These are phyloP conservation scores for Cataglyphis rosenhaueri DNA, from an alignment of 2,888 invertebrate genomes.

Conservation along the genomic window DNA sequence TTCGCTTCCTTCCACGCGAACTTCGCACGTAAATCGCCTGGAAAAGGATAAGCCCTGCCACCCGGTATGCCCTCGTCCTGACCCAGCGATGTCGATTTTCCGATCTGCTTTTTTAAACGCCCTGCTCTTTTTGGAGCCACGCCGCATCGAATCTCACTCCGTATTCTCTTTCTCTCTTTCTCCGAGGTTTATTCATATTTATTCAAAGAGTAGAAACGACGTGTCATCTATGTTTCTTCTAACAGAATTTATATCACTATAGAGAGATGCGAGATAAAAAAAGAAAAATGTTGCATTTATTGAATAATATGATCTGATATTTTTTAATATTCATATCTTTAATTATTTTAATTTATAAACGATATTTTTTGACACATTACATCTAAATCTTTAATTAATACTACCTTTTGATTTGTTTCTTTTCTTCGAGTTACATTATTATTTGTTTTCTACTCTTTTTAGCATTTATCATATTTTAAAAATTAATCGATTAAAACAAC, in stretches of 20 bases:
- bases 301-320: neutral
- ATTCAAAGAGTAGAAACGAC: neutral
- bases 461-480: neutral
- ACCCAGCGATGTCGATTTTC: slow-evolving; percentile 44
- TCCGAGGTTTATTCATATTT: neutral
- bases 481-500: neutral
- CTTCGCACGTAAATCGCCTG: slow-evolving; percentile 79
- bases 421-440: too few species aligned
- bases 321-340: too few species aligned
- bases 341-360: too few species aligned
- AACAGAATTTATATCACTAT: neutral
- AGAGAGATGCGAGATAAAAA: neutral
- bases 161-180: neutral
- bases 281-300: neutral
- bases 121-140: neutral
- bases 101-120: slow-evolving; percentile 46
- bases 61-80: slow-evolving; percentile 40
- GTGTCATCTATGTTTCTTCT: neutral
- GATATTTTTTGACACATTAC: too few species aligned
- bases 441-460: too few species aligned
- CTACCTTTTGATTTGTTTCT: too few species aligned
- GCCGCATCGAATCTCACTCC: neutral
- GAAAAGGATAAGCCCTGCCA: slow-evolving; percentile 74
- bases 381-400: too few species aligned
- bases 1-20: slow-evolving; percentile 78